Evolutionary conservation across 2,888 invertebrate species (phyloP).

Genomic region (Cetonia aurata): DNA sequence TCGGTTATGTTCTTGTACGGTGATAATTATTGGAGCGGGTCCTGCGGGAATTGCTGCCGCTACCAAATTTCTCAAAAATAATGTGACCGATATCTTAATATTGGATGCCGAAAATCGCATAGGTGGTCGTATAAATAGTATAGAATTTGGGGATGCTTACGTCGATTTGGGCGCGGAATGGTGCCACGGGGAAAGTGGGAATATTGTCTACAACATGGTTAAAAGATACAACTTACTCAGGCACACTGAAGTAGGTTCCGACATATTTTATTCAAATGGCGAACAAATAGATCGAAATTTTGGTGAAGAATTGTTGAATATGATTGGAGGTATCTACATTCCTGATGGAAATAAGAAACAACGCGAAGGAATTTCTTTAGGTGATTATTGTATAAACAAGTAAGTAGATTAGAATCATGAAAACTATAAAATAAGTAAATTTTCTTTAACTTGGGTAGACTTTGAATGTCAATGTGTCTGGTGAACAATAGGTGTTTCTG

Average conservation of each 20-base stretch:
- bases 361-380: constrained; percentile 44
- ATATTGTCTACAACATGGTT: constrained; percentile 61
- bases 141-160: constrained; percentile 52
- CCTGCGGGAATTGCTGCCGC: constrained; percentile 71
- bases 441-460: no score
- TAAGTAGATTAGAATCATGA: constrained; percentile 32
- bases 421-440: neutral
- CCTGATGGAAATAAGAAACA: constrained; percentile 44
- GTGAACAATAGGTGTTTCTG: no score
- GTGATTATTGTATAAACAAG: constrained; percentile 48
- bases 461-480: no score
- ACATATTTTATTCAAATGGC: constrained; percentile 39
- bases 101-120: constrained; percentile 64
- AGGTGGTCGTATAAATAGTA: constrained; percentile 59
- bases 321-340: constrained; percentile 46
- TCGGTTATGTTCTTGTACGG: constrained; percentile 6
- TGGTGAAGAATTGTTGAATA: constrained; percentile 37
- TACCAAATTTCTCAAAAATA: constrained; percentile 66
- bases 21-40: constrained; percentile 72
- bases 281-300: constrained; percentile 33
- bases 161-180: constrained; percentile 64
- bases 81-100: constrained; percentile 67
- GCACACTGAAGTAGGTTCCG: constrained; percentile 24
- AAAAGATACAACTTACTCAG: constrained; percentile 58
- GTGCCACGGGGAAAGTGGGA: constrained; percentile 64